Evolutionary conservation across 2,888 invertebrate species (phyloP).

Genomic region (Orthosia gothica): DNA sequence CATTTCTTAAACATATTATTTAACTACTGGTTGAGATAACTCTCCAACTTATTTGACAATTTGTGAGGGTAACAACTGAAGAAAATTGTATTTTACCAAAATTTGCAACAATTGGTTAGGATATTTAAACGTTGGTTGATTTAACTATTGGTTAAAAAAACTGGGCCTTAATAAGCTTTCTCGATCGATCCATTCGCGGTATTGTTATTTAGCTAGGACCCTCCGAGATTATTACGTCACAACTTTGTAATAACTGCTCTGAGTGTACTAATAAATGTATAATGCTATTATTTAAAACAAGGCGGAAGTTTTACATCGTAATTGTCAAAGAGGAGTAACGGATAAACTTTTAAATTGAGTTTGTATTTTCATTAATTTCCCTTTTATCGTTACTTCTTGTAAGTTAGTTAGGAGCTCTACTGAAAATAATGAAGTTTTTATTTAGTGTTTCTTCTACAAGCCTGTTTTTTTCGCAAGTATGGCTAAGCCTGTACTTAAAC

Average conservation of each 20-base stretch:
- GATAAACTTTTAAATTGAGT: constrained; percentile 42
- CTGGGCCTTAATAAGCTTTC: too few relatives aligned
- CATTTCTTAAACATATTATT: too few relatives aligned
- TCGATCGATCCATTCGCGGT: not conserved
- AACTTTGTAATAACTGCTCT: constrained; percentile 9
- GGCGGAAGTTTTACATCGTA: constrained; percentile 34
- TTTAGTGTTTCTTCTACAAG: not conserved
- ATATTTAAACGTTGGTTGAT: too few relatives aligned
- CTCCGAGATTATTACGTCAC: not conserved
- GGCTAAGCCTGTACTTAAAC: too few relatives aligned
- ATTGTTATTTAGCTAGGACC: not conserved
- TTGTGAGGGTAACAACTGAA: too few relatives aligned
- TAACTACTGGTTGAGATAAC: too few relatives aligned
- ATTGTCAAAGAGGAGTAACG: constrained; percentile 47
- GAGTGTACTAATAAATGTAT: constrained; percentile 28
- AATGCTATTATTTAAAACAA: constrained; percentile 37
- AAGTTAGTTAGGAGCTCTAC: not conserved
- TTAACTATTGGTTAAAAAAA: too few relatives aligned
- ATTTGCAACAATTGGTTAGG: too few relatives aligned
- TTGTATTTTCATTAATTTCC: constrained; percentile 43
- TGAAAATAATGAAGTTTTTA: constrained; percentile 23
- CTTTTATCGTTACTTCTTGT: constrained; percentile 13
- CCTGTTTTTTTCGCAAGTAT: not conserved
- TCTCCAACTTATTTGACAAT: too few relatives aligned
- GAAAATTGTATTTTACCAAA: too few relatives aligned